Base-by-base conservation (phyloP, 2,113 vertebrate species). In the Phrynosoma blainvillii region DNA sequence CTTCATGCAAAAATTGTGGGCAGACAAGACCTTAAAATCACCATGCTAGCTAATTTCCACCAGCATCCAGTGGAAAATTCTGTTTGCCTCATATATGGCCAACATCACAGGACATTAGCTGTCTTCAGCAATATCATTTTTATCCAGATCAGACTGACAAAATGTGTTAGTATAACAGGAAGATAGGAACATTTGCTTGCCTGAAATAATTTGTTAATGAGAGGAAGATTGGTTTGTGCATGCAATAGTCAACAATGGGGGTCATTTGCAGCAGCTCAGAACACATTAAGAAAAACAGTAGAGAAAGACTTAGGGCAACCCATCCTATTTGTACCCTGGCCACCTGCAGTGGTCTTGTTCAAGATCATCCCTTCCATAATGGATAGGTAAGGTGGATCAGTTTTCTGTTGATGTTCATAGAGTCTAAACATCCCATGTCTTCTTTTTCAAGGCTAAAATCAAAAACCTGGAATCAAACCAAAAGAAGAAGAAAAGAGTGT, bases 401-500 rank as follows among this genome's bases (percentile, higher is more conserved):
- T 52, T 93, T 95, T 90, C 80, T 91, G 79, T 88, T 93, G 79
- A 82, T 76, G 36, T 92, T 93, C 81, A 89, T 1, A 56, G 80
- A 79, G 9, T 91, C 90, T 65, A 94, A 90, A 81, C 84, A 89
- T 84, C 92, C 70, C 5, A 0, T 85, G 42, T 94, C 90, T 68
- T 95, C 92, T 91, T 93, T 81, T 52, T 52, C 88, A 68, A 91
- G 86, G 76, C 84, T 81, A 87, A 94, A 95, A 89, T 87, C 21
- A 84, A 95, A 95, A 36, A 93, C 84, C 93, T 96, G 85, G 70
- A 87, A 42, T 79, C 68, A 79, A 89, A 71, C 68, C 68, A 71
- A 30, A 71, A 27, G 25, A 79, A 73, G 54, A 88, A 40, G 21
- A 47, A n/a, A 73, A 77, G 71, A 83, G 90, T 68, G 42, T 87